Evolutionary conservation across 2,797 vertebrate genomes (phyloP), one percentile per base, ranked within the genome.

Genomic region (Benthosema pterotum): DNA sequence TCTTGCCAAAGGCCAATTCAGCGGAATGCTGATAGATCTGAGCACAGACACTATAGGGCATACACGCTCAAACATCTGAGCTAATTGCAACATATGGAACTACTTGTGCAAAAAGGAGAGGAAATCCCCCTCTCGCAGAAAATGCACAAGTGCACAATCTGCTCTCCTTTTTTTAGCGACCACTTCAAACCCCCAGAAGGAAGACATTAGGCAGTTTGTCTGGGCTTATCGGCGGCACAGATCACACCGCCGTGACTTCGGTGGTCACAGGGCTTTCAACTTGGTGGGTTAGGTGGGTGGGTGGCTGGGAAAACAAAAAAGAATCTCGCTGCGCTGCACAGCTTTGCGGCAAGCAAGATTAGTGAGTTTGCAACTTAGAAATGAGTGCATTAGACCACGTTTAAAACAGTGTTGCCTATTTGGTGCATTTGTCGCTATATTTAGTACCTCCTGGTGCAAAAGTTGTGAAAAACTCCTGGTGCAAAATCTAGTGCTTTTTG

Each of bases 171-270:
- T n/a, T 15, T 67, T 47, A 42, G 11, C 8, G 12, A 5, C 3
- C 12, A 13, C 52, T 65, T 52, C 51, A 52, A 25, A 12, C 14
- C 32, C 32, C 9, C 64, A 43, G 22, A 32, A 17, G 59, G 42
- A 58, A 59, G 70, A 61, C 38, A 67, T 60, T 52, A 63, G 68
- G 9, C 51, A 58, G 16, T n/a, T n/a, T 0, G 3, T 25, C 22
- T 25, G 22, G 22, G 5, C 56, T 68, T 18, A 69, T 58, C 22
- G 1, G 54, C 22, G 1, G 54, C 58, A 75, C 71, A 63, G 32
- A 38, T 38, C 32, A n/a, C n/a, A n/a, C 9, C 32, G 32, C 6
- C 6, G 32, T 67, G 48, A 68, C 45, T 42, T 42, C 7, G n/a
- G n/a, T n/a, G n/a, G 15, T 15, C 11, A 49, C 2, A 50, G 9